Conservation (phyloP, 2,888 invertebrate species). For the Pterostichus madidus region DNA sequence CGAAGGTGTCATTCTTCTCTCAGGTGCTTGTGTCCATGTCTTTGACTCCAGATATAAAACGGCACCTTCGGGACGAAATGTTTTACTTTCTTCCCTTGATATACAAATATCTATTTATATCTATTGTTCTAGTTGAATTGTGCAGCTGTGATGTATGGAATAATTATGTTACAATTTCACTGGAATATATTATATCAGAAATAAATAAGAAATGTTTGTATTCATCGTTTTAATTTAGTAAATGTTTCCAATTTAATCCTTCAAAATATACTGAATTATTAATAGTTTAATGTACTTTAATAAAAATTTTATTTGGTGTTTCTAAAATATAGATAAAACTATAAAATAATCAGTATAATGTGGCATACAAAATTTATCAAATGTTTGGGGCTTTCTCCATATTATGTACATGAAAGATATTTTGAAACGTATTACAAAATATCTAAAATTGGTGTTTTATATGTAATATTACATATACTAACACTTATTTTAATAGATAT, state of each 20-base stretch:
- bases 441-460: slow-evolving; percentile 3
- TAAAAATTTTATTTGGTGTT: no score
- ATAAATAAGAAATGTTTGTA: no score
- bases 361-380: not conserved
- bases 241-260: no score
- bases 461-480: not conserved
- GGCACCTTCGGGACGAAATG: not conserved
- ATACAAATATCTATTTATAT: not conserved
- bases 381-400: not conserved
- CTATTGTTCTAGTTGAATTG: slow-evolving; percentile 10
- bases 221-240: no score
- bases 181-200: not conserved
- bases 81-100: not conserved
- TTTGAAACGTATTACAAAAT: not conserved
- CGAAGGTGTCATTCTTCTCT: no score
- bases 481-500: not conserved
- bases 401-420: not conserved
- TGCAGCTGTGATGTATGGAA: slow-evolving; percentile 21
- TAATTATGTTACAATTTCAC: slow-evolving; percentile 36
- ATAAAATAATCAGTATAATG: no score
- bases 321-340: no score
- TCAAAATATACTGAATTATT: no score
- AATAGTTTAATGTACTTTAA: no score
- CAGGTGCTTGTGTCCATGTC: no score
- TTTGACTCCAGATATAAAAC: no score